Evolutionary conservation across 2,888 invertebrate species (phyloP), one percentile per base, ranked within the genome.

Genomic region (Melanophora roralis): DNA sequence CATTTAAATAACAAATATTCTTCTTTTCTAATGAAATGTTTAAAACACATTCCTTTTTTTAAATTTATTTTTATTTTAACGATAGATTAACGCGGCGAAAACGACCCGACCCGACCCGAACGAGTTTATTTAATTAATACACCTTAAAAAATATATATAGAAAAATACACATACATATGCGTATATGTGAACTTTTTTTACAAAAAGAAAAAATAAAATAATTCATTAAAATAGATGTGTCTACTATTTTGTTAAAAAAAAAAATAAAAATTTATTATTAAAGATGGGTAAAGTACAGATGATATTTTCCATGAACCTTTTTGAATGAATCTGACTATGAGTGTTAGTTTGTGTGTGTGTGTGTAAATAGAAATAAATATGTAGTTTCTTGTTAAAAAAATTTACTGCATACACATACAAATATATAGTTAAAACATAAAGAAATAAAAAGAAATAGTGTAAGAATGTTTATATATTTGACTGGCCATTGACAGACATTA

Each of bases 81-180:
- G 55, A 43, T 51, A 60, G 21, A 62, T 73, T 72, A 43, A 83
- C 83, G 82, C 83, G 82, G 32, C 84, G 85, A 51, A 84, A 78
- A 83, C 84, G 85, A 83, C 83, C 80, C 83, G 84, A 83, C 83
- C 80, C 83, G 84, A 83, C 84, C 76, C 74, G 73, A 75, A 71
- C 49, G 43, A 62, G 45, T 73, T 75, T 73, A 53, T 64, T 68
- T 69, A 69, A 69, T 77, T 60, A 74, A 73, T 73, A 77, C 69
- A 78, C 74, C 53, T 45, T 53, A 49, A 32, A 23, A 49, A 57
- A 38, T 16, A 27, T 3, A 45, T 55, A 53, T 0, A 21, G 53
- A 9, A 45, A 49, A 43, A 71, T 40, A 60, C 69, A 45, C 68
- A 11, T 49, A 36, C 38, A 53, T 32, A 23, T 23, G 34, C 57